Evolutionary conservation across 2,888 invertebrate genomes (phyloP).

Genomic region (Metallyticus violacea): DNA sequence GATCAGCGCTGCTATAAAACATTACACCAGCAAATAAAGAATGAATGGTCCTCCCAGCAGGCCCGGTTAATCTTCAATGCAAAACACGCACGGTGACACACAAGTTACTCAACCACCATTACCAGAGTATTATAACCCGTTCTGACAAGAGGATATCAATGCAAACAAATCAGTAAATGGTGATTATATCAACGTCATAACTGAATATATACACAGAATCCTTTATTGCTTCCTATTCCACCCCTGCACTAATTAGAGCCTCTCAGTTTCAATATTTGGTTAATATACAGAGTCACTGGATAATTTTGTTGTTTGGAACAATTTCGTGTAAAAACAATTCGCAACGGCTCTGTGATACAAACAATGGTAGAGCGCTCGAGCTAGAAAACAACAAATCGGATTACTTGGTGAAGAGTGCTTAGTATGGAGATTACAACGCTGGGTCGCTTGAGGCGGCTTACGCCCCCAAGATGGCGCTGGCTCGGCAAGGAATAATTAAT

Average conservation of each 20-base stretch:
- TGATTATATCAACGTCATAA: not conserved
- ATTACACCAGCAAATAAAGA: not conserved
- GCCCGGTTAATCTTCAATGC: not conserved
- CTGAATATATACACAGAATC: not conserved
- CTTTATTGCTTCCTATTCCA: not conserved
- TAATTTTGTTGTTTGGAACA: not conserved
- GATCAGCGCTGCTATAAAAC: not conserved
- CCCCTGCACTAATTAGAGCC: not conserved
- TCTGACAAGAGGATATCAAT: not conserved
- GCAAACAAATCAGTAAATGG: conserved; percentile 4
- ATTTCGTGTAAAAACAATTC: not conserved
- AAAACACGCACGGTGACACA: not conserved
- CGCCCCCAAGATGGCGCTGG: not conserved
- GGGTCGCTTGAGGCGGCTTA: not conserved
- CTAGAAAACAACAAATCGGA: not conserved
- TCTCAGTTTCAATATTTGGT: conserved; percentile 14
- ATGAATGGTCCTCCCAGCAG: not conserved
- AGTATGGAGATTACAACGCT: not conserved
- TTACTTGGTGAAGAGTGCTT: not conserved
- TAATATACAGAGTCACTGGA: not conserved
- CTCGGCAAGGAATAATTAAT: not conserved
- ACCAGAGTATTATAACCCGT: not conserved
- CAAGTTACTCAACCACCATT: not conserved
- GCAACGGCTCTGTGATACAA: not conserved
- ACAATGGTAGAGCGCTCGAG: not conserved